phyloP scores from a whole-genome alignment of 2,888 invertebrate species.

The Campoplex capitator region DNA sequence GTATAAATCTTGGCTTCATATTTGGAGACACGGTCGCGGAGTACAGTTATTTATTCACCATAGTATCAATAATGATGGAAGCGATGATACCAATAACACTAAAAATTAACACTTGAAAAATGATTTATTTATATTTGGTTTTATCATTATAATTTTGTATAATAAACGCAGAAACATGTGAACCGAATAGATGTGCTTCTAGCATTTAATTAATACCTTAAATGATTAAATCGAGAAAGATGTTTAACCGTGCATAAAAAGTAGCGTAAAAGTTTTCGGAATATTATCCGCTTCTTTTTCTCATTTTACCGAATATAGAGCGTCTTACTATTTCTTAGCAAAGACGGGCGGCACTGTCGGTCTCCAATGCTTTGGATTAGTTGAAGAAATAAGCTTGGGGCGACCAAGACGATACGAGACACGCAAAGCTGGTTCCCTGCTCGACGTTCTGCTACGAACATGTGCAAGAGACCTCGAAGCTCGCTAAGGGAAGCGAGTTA shows the following conservation, averaged over 20 bases:
- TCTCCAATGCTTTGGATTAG: conserved; percentile 34
- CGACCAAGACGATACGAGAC: conserved; percentile 5
- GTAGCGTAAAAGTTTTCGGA: neutral
- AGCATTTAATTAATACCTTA: neutral
- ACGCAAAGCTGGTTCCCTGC: conserved; percentile 12
- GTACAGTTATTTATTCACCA: neutral
- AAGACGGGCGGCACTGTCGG: conserved; percentile 31
- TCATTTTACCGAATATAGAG: conserved; percentile 13
- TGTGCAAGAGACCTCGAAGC: conserved; percentile 47
- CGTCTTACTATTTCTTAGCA: conserved; percentile 27
- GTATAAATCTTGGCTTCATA: conserved; percentile 17
- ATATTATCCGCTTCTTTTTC: conserved; percentile 23
- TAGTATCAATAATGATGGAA: neutral
- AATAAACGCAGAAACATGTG: neutral
- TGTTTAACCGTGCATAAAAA: neutral
- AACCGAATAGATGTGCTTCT: neutral
- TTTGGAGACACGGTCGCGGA: neutral
- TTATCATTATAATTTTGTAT: neutral
- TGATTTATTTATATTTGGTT: neutral
- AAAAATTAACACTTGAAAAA: neutral
- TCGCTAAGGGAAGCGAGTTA: conserved; percentile 55
- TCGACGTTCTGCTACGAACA: conserved; percentile 44
- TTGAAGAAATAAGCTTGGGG: conserved; percentile 43
- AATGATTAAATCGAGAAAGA: neutral
- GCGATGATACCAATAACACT: neutral